Base-by-base conservation (phyloP, 1,140 invertebrate genomes). In the Solenopsis invicta region DNA sequence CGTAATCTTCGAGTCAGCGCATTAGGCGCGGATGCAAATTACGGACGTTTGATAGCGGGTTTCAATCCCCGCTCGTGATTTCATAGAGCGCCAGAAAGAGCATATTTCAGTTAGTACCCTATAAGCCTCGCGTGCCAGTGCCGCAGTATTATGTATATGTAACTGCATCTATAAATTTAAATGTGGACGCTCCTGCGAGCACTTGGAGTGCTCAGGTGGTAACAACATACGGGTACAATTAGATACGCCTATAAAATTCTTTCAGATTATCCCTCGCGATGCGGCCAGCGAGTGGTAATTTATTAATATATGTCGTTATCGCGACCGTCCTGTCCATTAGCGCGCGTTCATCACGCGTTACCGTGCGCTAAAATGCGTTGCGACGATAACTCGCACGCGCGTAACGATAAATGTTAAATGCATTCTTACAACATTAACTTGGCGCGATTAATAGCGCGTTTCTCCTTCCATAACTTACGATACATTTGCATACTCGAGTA, bases 131-230 rank as follows among this genome's bases (percentile, higher is more conserved):
- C 64, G 64, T 69, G 71, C 50, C 52, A 10, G 52, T 24, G 74
- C n/a, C 45, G n/a, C 41, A 21, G 18, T 45, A 80, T 80, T 80
- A 80, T 50, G 62, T 80, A 80, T 48, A 78, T 34, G 18, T 67
- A 80, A 59, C 45, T 52, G 76, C 62, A 80, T 80, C 77, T 80
- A 54, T 80, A 80, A 80, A 80, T 80, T 67, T 67, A 50, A 41
- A 67, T 67, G 62, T 29, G n/a, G 48, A 24, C 48, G 29, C 16
- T 45, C 56, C 12, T 4, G 37, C 62, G 48, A 67, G 34, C 18
- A n/a, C 61, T 37, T 45, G 13, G 61, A 69, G 41, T 18, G 77
- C 52, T 48, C 61, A 52, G 34, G 8, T 8, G n/a, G 18, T 37
- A 41, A 69, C 77, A 69, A 67, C 66, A 69, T 69, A 29, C 21